Percentiles rank a stretch among this genome's conserved stretches.
Conservation (phyloP, 92 coral and sea anemone species). For the Phenganax subtilis region DNA sequence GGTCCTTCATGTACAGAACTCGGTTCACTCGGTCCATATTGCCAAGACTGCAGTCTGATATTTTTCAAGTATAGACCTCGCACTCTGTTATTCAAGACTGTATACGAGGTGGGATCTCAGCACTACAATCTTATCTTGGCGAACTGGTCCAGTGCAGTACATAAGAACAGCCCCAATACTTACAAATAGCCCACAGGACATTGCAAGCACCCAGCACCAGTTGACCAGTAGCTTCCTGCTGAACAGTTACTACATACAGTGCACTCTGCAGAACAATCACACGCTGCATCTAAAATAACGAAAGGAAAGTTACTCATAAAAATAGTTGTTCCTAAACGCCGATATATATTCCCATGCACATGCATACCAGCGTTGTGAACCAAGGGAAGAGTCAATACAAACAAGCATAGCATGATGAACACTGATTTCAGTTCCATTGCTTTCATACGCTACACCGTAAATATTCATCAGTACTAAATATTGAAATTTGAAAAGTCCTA, state of each 20-base stretch:
- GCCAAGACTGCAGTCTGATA: too few species aligned
- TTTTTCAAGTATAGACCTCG: too few species aligned
- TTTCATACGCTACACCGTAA: slow-evolving; percentile 9
- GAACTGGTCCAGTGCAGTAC: too few species aligned
- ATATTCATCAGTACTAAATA: neutral
- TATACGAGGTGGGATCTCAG: too few species aligned
- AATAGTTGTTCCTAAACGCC: neutral
- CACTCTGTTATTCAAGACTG: too few species aligned
- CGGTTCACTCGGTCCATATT: too few species aligned
- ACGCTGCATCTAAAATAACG: slow-evolving; percentile 44
- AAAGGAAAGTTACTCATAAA: neutral
- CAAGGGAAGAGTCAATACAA: slow-evolving; percentile 13
- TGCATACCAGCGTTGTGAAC: slow-evolving; percentile 40
- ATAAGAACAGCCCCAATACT: slow-evolving; percentile 40
- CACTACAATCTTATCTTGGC: too few species aligned
- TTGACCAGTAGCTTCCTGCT: slow-evolving; percentile 81
- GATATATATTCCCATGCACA: neutral
- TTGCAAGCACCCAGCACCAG: slow-evolving; percentile 64
- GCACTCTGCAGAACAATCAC: slow-evolving; percentile 87
- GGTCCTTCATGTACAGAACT: too few species aligned
- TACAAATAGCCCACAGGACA: slow-evolving; percentile 93
- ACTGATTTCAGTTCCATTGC: slow-evolving; percentile 17
- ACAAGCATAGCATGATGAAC: slow-evolving; percentile 17
- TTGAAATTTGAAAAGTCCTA: neutral
- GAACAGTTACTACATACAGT: slow-evolving; percentile 81